These are phyloP conservation scores for Eidolon dupreanum DNA, from an alignment of 2,797 vertebrate species.

Conservation along the genomic window DNA sequence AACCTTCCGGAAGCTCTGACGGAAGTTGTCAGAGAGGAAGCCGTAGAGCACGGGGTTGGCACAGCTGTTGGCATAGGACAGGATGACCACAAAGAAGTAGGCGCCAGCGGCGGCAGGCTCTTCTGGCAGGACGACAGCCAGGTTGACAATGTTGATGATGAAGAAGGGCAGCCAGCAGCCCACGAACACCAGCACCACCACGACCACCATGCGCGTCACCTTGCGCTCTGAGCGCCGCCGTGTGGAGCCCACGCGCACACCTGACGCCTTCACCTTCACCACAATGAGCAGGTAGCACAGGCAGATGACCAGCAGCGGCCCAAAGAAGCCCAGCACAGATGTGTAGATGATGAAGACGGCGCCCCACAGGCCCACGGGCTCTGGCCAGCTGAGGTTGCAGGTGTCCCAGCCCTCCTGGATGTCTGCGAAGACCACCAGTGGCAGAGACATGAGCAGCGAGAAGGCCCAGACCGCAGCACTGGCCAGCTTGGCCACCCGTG, in stretches of 20 bases:
- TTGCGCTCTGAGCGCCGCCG: constrained; percentile 92
- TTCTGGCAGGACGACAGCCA: constrained; percentile 91
- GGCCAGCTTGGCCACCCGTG: constrained; percentile 91
- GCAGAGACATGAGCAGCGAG: constrained; percentile 93
- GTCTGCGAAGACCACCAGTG: constrained; percentile 91
- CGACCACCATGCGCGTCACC: constrained; percentile 96
- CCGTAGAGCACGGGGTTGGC: constrained; percentile 95
- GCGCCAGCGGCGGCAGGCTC: constrained; percentile 83
- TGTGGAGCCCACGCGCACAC: constrained; percentile 89
- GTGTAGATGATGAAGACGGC: constrained; percentile 95
- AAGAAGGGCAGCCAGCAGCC: constrained; percentile 98
- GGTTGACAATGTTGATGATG: constrained; percentile 93
- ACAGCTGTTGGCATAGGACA: constrained; percentile 97
- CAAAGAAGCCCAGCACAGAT: constrained; percentile 93
- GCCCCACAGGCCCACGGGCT: constrained; percentile 89
- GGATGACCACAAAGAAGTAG: constrained; percentile 93
- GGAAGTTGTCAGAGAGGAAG: constrained; percentile 96
- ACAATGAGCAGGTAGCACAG: constrained; percentile 96
- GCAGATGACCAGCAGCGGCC: constrained; percentile 92
- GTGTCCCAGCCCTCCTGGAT: constrained; percentile 90
- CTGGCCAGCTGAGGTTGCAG: constrained; percentile 96
- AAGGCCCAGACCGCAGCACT: constrained; percentile 91
- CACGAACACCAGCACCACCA: constrained; percentile 95
- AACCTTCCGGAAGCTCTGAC: constrained; percentile 91
- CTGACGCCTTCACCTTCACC: constrained; percentile 92